These are phyloP conservation scores for Gymnosoma rotundatum DNA, from an alignment of 2,888 invertebrate genomes.

Conservation along the genomic window DNA sequence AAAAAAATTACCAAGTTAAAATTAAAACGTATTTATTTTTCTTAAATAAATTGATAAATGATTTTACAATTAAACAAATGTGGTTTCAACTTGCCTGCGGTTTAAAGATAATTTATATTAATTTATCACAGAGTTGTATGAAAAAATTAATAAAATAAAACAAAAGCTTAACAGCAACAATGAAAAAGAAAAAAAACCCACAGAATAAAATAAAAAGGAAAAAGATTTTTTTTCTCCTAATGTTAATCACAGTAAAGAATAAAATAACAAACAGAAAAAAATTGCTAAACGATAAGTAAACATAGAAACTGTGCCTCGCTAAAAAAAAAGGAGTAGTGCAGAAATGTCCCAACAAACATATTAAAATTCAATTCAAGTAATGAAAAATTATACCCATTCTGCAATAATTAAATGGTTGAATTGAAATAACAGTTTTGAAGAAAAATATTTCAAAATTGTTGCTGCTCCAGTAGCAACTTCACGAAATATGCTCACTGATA, in stretches of 20 bases:
- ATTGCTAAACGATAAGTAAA: constrained; percentile 32
- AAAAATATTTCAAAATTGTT: too few species aligned
- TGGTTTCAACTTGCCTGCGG: constrained; percentile 54
- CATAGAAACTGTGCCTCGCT: neutral
- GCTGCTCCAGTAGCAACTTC: too few species aligned
- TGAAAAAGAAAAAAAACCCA: constrained; percentile 41
- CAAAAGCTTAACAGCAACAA: constrained; percentile 32
- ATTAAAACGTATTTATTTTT: constrained; percentile 38
- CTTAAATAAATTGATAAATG: constrained; percentile 45
- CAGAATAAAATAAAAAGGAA: constrained; percentile 36
- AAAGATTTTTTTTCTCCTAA: neutral
- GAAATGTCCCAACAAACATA: neutral
- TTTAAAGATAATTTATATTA: constrained; percentile 62
- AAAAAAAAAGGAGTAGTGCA: neutral
- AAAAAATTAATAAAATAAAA: constrained; percentile 35
- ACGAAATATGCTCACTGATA: too few species aligned
- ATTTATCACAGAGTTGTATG: constrained; percentile 39
- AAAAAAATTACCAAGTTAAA: neutral
- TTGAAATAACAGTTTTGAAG: too few species aligned
- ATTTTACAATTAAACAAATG: constrained; percentile 47
- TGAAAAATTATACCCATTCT: too few species aligned
- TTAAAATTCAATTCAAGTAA: too few species aligned
- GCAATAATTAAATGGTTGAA: too few species aligned
- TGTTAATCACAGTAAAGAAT: constrained; percentile 7
- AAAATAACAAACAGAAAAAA: constrained; percentile 1